These are phyloP conservation scores for Pomatorhinus ruficollis DNA, from an alignment of 2,113 vertebrate species.

Conservation along the genomic window DNA sequence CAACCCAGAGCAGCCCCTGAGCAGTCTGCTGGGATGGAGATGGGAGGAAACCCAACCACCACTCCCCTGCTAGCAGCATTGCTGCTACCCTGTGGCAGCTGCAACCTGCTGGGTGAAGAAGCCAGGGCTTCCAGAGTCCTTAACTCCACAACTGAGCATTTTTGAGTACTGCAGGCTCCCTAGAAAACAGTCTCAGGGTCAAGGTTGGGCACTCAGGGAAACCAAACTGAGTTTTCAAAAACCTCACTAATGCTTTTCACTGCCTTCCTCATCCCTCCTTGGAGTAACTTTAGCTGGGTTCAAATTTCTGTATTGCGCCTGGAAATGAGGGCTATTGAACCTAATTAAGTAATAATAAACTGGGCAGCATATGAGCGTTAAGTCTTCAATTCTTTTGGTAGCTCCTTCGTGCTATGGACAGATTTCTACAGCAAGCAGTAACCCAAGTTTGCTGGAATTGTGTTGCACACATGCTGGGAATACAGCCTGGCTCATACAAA, in stretches of 20 bases:
- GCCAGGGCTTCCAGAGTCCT: background rate
- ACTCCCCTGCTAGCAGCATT: background rate
- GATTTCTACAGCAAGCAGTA: conserved; percentile 21
- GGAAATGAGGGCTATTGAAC: background rate
- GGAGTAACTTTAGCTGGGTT: background rate
- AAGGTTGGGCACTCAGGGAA: background rate
- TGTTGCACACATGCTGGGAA: background rate
- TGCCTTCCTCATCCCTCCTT: background rate
- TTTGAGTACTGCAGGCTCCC: background rate
- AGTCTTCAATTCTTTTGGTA: background rate
- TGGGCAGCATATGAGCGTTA: background rate
- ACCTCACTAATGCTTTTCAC: background rate
- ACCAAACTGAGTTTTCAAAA: background rate
- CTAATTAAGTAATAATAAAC: background rate
- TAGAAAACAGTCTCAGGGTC: background rate
- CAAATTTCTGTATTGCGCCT: background rate
- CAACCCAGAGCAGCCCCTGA: background rate
- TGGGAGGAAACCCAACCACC: background rate
- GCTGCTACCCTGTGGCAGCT: background rate
- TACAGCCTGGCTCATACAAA: background rate
- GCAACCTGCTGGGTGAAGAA: background rate
- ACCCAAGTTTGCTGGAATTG: background rate
- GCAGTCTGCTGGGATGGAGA: background rate
- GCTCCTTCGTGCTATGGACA: conserved; percentile 3
- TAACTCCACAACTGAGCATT: background rate